A percentile compares a stretch with the other conserved stretches of the same genome.
Conservation (phyloP, 2,888 invertebrate species). For the Trimorus sp. region DNA sequence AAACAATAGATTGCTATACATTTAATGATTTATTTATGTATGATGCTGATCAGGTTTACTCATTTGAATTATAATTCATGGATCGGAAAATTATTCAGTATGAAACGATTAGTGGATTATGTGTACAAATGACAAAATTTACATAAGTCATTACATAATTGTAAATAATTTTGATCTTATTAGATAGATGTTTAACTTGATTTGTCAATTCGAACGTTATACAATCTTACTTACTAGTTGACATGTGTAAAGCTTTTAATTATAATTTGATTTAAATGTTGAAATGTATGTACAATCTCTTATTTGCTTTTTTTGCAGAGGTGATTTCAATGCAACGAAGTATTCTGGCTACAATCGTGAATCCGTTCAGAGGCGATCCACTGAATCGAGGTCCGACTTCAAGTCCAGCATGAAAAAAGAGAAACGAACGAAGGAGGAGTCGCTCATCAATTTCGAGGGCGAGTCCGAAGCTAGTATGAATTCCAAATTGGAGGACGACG, state of each 20-base stretch:
- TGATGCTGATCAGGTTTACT: too few relatives aligned
- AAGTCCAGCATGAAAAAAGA: slow-evolving; percentile 69
- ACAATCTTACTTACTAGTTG: background rate
- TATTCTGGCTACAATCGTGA: slow-evolving; percentile 65
- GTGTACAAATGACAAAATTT: slow-evolving; percentile 9
- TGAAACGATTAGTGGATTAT: background rate
- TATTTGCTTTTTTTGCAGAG: slow-evolving; percentile 59
- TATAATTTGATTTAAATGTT: too few relatives aligned
- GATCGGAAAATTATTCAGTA: background rate
- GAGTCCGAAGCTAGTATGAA: slow-evolving; percentile 75
- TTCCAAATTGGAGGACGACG: slow-evolving; percentile 79
- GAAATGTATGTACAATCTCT: too few relatives aligned
- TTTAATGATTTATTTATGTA: too few relatives aligned
- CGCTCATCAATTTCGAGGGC: slow-evolving; percentile 75
- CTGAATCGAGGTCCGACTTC: slow-evolving; percentile 67
- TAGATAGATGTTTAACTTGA: slow-evolving; percentile 8
- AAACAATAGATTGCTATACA: too few relatives aligned
- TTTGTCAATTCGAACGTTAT: slow-evolving; percentile 6
- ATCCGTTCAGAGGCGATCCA: slow-evolving; percentile 40
- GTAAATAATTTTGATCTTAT: slow-evolving; percentile 16
- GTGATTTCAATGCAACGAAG: slow-evolving; percentile 69
- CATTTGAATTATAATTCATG: too few relatives aligned
- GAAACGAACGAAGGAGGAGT: slow-evolving; percentile 72
- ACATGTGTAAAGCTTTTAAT: background rate
- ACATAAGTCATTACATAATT: slow-evolving; percentile 21